Conservation (phyloP, 1,140 invertebrate genomes). For the Leptinotarsa lineolata region DNA sequence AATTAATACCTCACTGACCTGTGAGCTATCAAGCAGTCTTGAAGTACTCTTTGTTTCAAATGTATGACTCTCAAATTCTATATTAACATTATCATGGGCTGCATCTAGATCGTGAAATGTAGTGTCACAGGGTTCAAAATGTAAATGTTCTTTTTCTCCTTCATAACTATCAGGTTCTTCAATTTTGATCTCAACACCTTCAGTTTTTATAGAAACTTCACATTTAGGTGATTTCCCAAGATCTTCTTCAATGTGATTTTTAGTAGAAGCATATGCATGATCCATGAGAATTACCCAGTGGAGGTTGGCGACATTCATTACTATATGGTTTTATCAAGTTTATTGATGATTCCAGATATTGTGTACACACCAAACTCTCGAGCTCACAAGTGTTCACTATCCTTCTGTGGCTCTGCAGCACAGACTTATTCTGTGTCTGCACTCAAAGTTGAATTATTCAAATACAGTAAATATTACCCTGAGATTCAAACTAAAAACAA, state of each 20-base stretch:
- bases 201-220: not conserved
- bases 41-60: not conserved
- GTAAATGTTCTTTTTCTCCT: not conserved
- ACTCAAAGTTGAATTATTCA: too few relatives aligned
- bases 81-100: not conserved
- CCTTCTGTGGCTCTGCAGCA: too few relatives aligned
- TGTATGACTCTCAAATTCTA: not conserved
- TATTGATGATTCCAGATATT: too few relatives aligned
- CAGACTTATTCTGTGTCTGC: too few relatives aligned
- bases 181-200: not conserved
- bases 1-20: too few relatives aligned
- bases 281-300: not conserved
- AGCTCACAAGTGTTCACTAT: too few relatives aligned
- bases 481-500: too few relatives aligned
- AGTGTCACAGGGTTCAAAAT: not conserved
- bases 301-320: too few relatives aligned
- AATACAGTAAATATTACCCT: too few relatives aligned
- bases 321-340: too few relatives aligned
- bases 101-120: not conserved
- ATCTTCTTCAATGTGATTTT: not conserved
- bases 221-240: not conserved
- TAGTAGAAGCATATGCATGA: not conserved
- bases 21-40: too few relatives aligned
- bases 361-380: too few relatives aligned
- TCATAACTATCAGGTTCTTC: not conserved